phyloP scores from a whole-genome alignment of 2,888 invertebrate genomes.

The Apotomis betuletana region DNA sequence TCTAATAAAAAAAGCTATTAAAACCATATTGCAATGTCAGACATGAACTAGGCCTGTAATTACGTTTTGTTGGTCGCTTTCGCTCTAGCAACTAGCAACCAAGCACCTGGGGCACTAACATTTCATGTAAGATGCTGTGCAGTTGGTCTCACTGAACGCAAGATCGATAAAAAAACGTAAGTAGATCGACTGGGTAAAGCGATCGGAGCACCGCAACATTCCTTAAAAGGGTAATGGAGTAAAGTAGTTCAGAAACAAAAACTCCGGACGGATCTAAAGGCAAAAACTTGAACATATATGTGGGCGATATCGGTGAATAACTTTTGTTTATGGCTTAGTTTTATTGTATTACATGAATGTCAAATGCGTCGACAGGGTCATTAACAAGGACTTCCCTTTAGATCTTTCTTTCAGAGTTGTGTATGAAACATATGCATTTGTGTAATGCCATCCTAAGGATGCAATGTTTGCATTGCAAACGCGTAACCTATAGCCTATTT shows the following conservation, averaged over 20 bases:
- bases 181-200: conserved; percentile 31
- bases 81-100: conserved; percentile 5
- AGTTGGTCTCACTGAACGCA: conserved; percentile 4
- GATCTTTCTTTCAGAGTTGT: neutral
- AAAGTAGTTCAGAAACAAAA: conserved; percentile 38
- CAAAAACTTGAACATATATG: conserved; percentile 23
- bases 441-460: no score
- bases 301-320: conserved; percentile 23
- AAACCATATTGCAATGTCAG: neutral
- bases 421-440: no score
- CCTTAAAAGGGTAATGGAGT: conserved; percentile 35
- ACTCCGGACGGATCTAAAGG: conserved; percentile 21
- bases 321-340: conserved; percentile 2
- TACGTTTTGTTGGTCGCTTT: neutral
- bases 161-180: conserved; percentile 27
- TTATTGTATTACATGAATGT: neutral
- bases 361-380: neutral
- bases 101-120: conserved; percentile 9
- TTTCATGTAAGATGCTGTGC: conserved; percentile 10
- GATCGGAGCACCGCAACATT: conserved; percentile 32
- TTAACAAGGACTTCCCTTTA: neutral
- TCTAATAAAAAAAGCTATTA: neutral
- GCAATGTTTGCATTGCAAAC: no score
- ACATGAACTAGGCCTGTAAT: neutral
- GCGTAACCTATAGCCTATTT: no score